Evolutionary conservation across 64 coral and sea anemone genomes (phyloP).

Genomic region (Hydrozoanthus tunicans): DNA sequence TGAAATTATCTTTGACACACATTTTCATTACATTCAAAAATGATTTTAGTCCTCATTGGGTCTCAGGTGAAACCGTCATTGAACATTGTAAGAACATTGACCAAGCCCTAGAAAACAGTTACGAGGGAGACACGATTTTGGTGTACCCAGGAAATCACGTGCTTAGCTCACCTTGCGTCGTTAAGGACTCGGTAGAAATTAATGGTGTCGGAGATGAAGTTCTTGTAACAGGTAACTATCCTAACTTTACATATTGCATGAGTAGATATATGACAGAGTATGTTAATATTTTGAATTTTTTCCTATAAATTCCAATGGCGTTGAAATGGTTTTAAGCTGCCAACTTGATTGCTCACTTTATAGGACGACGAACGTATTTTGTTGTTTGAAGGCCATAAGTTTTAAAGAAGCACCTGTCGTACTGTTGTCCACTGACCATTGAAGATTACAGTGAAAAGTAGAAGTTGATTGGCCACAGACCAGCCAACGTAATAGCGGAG

Average conservation of each 20-base stretch:
- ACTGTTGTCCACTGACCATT: too few relatives aligned
- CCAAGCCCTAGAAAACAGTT: constrained; percentile 68
- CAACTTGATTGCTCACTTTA: too few relatives aligned
- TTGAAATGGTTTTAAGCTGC: not conserved
- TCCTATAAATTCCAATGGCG: not conserved
- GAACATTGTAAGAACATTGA: constrained; percentile 78
- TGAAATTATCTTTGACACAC: too few relatives aligned
- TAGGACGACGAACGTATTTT: too few relatives aligned
- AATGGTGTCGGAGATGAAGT: constrained; percentile 65
- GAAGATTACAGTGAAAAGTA: too few relatives aligned
- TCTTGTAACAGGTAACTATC: constrained; percentile 35
- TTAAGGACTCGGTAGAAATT: constrained; percentile 72
- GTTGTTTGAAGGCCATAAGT: too few relatives aligned
- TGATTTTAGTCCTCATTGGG: not conserved
- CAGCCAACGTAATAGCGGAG: too few relatives aligned
- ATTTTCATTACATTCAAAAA: too few relatives aligned
- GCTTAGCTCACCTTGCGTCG: constrained; percentile 33
- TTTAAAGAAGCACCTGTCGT: too few relatives aligned
- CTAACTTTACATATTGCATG: not conserved
- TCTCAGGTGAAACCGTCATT: constrained; percentile 78
- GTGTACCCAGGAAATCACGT: constrained; percentile 74
- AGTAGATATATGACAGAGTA: not conserved
- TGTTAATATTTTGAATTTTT: not conserved
- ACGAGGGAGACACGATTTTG: constrained; percentile 77
- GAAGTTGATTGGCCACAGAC: too few relatives aligned